Base-by-base conservation (phyloP, 64 coral and sea anemone species). In the Pocillopora verrucosa region DNA sequence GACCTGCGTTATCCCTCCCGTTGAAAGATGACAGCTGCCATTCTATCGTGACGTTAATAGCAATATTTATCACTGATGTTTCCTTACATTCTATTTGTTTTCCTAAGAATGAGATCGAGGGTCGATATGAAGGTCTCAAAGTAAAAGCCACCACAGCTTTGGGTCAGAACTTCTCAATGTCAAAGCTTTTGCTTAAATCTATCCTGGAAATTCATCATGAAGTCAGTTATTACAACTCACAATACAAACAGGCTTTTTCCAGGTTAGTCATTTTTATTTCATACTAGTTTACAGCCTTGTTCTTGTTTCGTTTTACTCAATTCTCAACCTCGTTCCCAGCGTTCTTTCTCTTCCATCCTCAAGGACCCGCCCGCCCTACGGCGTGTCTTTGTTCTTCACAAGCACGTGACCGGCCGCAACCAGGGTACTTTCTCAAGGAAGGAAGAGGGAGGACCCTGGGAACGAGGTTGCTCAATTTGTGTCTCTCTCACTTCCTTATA, bases 51-150 rank as follows among this genome's bases (percentile, higher is more conserved):
- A 79, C 20, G 20, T 24, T 77, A 34, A 41, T 41, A 12, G 57
- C 34, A 17, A 56, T 59, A 10, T 17, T 38, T 12, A 6, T 59
- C 5, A 19, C 34, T 19, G 14, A 45, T 72, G 5, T 15, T 10
- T 70, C 41, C 15, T 45, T 36, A 0, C 34, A 20, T 79, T 17
- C 25, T 15, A 72, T 80, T 57, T 58, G 65, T 45, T 24, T 65
- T 64, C 62, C 62, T 10, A 26, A 97, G 95, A 82, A 22, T 11
- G 95, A 97, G 78, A 94, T 97, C 24, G 62, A 88, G 5, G 75
- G 62, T 16, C 91, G 91, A 13, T 97, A 97, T 56, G 95, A 97
- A 10, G 89, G 92, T 36, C 90, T 78, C 59, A 97, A 93, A 82
- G 83, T 93, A 9, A 97, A 93, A 34, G 79, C 88, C 25, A 76